A percentile compares a stretch with the other conserved stretches of the same genome.
Conservation (phyloP, 2,797 vertebrate genomes). For the Phylloscopus collybita region DNA sequence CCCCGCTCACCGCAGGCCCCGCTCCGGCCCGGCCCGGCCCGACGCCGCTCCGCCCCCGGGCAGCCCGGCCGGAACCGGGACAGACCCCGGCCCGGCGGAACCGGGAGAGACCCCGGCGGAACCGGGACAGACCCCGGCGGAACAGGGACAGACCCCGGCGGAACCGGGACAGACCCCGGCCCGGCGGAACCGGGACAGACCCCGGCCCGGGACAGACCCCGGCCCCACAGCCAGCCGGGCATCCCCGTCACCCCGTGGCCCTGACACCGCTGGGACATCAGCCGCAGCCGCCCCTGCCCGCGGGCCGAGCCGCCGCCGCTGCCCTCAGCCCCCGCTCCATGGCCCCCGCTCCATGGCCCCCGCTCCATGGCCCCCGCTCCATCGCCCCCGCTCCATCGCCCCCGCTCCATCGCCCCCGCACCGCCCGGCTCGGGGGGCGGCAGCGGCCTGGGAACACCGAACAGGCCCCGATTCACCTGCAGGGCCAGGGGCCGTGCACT, state of each 20-base stretch:
- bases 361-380: no score
- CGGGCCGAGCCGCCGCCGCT: background rate
- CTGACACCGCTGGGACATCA: background rate
- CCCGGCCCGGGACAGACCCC: background rate
- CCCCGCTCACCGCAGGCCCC: background rate
- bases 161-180: no score
- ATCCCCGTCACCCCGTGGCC: background rate
- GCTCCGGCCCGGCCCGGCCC: background rate
- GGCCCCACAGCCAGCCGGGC: background rate
- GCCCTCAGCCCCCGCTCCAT: no score
- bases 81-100: no score
- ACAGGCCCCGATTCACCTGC: no score
- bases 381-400: no score
- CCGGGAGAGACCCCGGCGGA: no score
- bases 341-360: no score
- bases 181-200: no score
- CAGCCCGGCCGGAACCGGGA: background rate
- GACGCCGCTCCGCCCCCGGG: background rate
- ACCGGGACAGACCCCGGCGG: background rate
- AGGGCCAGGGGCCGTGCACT: background rate
- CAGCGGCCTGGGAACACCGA: background rate
- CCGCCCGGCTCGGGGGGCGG: background rate
- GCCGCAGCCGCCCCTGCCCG: no score
- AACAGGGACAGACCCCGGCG: background rate
- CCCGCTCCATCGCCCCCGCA: no score